Percentiles rank a stretch among this genome's conserved stretches.
These are phyloP conservation scores for Todus mexicanus DNA, from an alignment of 2,797 vertebrate genomes.

Conservation along the genomic window DNA sequence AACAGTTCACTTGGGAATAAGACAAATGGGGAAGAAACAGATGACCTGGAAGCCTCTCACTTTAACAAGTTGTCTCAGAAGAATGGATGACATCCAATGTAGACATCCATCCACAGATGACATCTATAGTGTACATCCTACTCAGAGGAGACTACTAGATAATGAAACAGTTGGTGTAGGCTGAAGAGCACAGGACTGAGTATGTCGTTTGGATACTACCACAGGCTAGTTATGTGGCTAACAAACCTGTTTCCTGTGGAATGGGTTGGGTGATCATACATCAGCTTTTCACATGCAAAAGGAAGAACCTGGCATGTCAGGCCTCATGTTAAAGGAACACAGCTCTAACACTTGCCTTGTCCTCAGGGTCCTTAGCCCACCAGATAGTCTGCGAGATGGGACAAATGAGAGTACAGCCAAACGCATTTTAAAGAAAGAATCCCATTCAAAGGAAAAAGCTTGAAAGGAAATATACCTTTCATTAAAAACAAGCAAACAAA, in stretches of 20 bases:
- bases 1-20: not conserved
- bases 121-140: not conserved
- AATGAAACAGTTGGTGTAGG: not conserved
- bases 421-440: not conserved
- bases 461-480: not conserved
- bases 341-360: not conserved
- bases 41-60: not conserved
- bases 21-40: not conserved
- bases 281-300: not conserved
- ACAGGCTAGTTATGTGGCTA: not conserved
- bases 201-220: not conserved
- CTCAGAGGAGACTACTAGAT: not conserved
- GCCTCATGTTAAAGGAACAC: not conserved
- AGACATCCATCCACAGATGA: not conserved
- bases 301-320: not conserved
- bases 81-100: not conserved
- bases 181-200: not conserved
- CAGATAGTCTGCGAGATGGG: not conserved
- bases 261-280: not conserved
- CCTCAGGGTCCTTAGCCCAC: not conserved
- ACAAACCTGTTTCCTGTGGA: not conserved
- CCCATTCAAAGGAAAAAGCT: not conserved
- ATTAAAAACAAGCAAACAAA: too few species aligned
- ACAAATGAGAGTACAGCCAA: not conserved
- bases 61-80: not conserved